Conservation (phyloP, 35 echinoderm and acorn worm species). For the Heliocidaris erythrogramma region DNA sequence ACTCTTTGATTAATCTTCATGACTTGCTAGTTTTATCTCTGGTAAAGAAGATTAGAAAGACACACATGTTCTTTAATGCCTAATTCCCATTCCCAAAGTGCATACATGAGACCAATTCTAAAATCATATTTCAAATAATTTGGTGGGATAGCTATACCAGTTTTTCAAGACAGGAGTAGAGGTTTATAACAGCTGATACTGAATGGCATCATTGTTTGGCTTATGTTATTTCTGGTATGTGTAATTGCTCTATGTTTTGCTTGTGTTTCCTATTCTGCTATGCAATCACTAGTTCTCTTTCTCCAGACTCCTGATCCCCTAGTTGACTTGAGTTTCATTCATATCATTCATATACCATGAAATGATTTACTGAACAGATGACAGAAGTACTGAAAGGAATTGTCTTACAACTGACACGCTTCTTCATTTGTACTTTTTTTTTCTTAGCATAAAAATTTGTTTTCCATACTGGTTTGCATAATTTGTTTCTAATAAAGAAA, state of each 20-base stretch:
- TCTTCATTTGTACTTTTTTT: not conserved
- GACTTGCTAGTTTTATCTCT: too few species aligned
- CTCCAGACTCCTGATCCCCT: not conserved
- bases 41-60: too few species aligned
- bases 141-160: not conserved
- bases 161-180: not conserved
- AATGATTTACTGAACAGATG: not conserved
- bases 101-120: not conserved
- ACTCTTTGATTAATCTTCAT: too few species aligned
- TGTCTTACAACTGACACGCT: not conserved
- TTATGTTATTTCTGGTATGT: slow-evolving; percentile 36
- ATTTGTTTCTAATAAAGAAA: too few species aligned
- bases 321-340: too few species aligned
- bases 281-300: not conserved
- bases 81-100: not conserved
- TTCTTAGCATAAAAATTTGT: too few species aligned
- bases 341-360: too few species aligned
- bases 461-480: too few species aligned
- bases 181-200: slow-evolving; percentile 5
- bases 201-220: slow-evolving; percentile 11
- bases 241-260: slow-evolving; percentile 34
- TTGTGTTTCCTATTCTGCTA: not conserved
- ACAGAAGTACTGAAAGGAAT: not conserved
- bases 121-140: not conserved
- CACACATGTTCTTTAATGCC: not conserved